These are phyloP conservation scores for Hermodice carunculata DNA, from an alignment of 2,888 invertebrate species.

Conservation along the genomic window DNA sequence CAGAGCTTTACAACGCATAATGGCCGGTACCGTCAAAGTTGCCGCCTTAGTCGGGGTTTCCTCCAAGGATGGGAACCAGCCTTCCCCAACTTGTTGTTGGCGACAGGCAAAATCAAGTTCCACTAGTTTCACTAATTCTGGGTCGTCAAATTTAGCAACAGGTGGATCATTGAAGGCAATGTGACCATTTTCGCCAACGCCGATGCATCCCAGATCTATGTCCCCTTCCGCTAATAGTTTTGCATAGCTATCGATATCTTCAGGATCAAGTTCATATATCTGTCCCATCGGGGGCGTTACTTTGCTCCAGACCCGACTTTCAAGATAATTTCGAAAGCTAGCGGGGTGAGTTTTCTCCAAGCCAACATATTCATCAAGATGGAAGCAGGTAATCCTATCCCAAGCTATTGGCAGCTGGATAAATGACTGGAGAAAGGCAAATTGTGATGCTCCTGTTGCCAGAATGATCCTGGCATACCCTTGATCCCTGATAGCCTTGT, in stretches of 20 bases:
- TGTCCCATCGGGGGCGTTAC: neutral
- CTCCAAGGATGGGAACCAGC: neutral
- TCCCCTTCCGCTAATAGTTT: neutral
- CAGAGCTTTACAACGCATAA: neutral
- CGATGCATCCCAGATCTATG: neutral
- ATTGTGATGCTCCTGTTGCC: conserved; percentile 1
- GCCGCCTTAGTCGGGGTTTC: neutral
- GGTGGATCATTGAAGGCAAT: conserved; percentile 8
- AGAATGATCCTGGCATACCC: neutral
- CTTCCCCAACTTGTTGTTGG: conserved; percentile 2
- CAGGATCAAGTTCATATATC: neutral
- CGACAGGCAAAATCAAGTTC: neutral
- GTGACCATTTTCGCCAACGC: conserved; percentile 1
- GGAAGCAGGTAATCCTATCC: conserved; percentile 3
- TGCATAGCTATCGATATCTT: neutral
- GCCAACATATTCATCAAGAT: neutral
- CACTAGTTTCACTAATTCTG: neutral
- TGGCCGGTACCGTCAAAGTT: neutral
- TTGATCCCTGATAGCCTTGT: neutral
- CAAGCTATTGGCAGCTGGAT: neutral
- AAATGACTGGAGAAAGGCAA: neutral
- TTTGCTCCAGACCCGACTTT: neutral
- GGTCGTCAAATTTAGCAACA: neutral
- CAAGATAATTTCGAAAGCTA: neutral
- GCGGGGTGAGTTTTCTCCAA: neutral